Evolutionary conservation across 2,888 invertebrate species (phyloP), one percentile per base, ranked within the genome.

Genomic region (Poecilus cupreus): DNA sequence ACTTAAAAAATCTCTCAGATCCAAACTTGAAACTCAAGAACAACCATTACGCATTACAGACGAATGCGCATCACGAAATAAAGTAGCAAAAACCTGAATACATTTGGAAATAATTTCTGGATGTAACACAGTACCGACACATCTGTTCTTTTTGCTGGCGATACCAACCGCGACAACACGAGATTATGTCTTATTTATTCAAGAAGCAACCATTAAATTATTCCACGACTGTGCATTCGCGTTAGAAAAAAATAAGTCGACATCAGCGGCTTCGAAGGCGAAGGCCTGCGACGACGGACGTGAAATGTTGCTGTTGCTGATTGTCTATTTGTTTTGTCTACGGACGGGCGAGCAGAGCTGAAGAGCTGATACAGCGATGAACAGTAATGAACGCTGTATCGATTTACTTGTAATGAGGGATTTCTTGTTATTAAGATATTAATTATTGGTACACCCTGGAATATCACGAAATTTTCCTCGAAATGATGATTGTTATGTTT

Each of bases 151-250:
- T 80, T 80, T 80, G 72, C 51, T 20, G 70, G 39, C 20, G 46
- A 54, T 54, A 54, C 3, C 54, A 32, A 51, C 51, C 54, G 43
- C 80, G 57, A 72, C 80, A 80, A 80, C 72, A 80, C 51, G 43
- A 80, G 51, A 80, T 80, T 80, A 81, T 75, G 81, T 81, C 81
- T 81, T 81, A 81, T 81, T 81, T 81, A 81, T 81, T 81, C 81
- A 81, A 81, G 81, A 81, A 81, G 75, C 75, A 60, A 60, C 75
- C 81, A 81, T 81, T 81, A 81, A 81, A 81, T 81, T 81, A 81
- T 81, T 81, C 81, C 74, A 46, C 75, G 20, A 43, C 46, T 57
- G 5, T 75, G 81, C 43, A 81, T 57, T 18, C 74, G 43, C 49
- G 46, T 75, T 64, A 46, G 74, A 64, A 81, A 75, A 57, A 75